Evolutionary conservation across 2,113 vertebrate species (phyloP).

Genomic region (Anolis carolinensis): DNA sequence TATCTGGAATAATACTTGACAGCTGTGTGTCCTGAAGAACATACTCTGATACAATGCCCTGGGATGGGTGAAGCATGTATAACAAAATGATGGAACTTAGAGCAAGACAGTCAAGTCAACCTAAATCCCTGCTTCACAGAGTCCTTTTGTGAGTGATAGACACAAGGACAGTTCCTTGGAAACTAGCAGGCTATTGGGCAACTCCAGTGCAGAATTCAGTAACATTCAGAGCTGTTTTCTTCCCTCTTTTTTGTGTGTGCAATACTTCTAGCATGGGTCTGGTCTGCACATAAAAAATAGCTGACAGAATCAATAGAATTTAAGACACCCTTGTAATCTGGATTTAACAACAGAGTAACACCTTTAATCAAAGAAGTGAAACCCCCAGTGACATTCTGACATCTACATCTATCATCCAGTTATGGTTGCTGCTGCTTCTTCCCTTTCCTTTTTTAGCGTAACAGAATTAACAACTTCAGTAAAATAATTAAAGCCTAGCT

Average conservation of each 20-base stretch:
- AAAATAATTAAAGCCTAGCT: slow-evolving; percentile 68
- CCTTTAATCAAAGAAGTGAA: slow-evolving; percentile 69
- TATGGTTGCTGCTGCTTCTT: slow-evolving; percentile 1
- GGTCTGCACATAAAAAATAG: slow-evolving; percentile 58
- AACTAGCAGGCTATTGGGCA: slow-evolving; percentile 54
- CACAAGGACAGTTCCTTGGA: slow-evolving; percentile 35
- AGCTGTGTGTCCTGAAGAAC: slow-evolving; percentile 59
- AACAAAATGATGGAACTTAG: slow-evolving; percentile 65
- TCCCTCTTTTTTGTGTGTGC: neutral
- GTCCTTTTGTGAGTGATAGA: slow-evolving; percentile 55
- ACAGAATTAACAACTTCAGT: slow-evolving; percentile 61
- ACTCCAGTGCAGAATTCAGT: slow-evolving; percentile 36
- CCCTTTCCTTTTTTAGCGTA: slow-evolving; percentile 49
- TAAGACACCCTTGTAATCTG: slow-evolving; percentile 71
- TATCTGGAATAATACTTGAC: slow-evolving; percentile 64
- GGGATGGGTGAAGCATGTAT: slow-evolving; percentile 52
- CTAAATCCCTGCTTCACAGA: slow-evolving; percentile 57
- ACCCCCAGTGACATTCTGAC: slow-evolving; percentile 63
- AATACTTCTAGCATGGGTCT: slow-evolving; percentile 57
- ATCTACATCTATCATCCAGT: slow-evolving; percentile 62
- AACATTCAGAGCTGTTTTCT: slow-evolving; percentile 36
- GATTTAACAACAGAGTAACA: slow-evolving; percentile 65
- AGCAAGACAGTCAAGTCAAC: slow-evolving; percentile 53
- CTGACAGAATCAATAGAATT: slow-evolving; percentile 72
- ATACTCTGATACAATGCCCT: slow-evolving; percentile 39